phyloP scores from a whole-genome alignment of 1,140 invertebrate species.

The Eurosta solidaginis region DNA sequence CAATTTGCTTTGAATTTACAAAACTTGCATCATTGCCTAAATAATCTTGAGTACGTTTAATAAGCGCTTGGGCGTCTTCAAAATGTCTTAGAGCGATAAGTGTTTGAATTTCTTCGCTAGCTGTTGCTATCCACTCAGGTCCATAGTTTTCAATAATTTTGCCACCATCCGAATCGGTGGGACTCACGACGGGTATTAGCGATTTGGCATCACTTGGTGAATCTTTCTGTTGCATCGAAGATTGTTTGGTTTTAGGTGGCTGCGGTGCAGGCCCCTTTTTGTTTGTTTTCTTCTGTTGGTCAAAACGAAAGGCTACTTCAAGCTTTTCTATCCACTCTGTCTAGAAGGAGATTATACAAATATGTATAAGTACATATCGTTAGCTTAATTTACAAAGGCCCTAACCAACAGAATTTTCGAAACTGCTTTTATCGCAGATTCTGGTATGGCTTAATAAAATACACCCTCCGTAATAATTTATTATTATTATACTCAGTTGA shows the following conservation, averaged over 20 bases:
- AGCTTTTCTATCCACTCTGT: conserved; percentile 95
- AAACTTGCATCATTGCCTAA: conserved; percentile 59
- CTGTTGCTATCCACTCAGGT: conserved; percentile 90
- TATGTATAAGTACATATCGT: not conserved
- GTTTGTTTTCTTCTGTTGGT: conserved; percentile 63
- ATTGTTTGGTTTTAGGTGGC: conserved; percentile 61
- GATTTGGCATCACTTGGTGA: conserved; percentile 37
- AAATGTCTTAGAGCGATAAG: conserved; percentile 96
- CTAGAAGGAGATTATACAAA: conserved; percentile 60
- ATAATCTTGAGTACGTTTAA: conserved; percentile 75
- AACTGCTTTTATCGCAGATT: no score
- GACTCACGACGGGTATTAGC: conserved; percentile 59
- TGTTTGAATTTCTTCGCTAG: conserved; percentile 94
- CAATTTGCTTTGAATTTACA: conserved; percentile 60
- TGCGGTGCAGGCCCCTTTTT: conserved; percentile 62
- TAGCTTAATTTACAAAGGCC: no score
- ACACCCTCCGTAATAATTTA: no score
- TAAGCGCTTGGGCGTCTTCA: conserved; percentile 87
- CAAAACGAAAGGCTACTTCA: conserved; percentile 87
- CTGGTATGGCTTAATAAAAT: no score
- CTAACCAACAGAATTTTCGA: no score
- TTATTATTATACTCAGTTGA: no score
- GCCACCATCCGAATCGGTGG: conserved; percentile 57
- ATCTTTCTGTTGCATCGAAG: conserved; percentile 59
- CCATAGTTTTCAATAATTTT: conserved; percentile 64